Percentiles rank a stretch among this genome's conserved stretches.
These are phyloP conservation scores for Cliona cf. orientalis DNA, from an alignment of 37 sponge, comb jelly and placozoan genomes.

Conservation along the genomic window DNA sequence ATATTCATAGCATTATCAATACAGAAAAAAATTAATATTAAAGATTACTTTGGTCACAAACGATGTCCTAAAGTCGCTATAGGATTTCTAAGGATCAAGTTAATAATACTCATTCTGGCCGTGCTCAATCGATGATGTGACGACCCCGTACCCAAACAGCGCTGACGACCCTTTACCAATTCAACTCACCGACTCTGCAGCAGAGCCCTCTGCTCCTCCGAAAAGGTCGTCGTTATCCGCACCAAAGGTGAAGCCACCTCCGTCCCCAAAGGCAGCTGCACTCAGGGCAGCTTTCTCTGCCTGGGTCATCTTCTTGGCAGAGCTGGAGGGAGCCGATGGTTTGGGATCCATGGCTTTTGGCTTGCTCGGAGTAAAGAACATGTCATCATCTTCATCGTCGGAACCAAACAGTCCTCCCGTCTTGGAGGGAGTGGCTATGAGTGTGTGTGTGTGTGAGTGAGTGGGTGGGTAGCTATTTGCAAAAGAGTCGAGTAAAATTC, in stretches of 20 bases:
- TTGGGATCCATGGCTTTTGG: background rate
- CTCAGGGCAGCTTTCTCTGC: constrained; percentile 55
- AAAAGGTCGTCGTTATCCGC: constrained; percentile 65
- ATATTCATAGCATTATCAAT: too few species aligned
- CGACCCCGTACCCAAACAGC: too few species aligned
- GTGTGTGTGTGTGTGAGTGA: background rate
- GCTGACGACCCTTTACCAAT: background rate
- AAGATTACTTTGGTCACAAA: too few species aligned
- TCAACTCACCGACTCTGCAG: constrained; percentile 2
- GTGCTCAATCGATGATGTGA: background rate
- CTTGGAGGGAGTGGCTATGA: constrained; percentile 10
- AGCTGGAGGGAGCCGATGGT: background rate
- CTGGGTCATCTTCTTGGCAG: constrained; percentile 31
- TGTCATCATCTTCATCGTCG: constrained; percentile 69
- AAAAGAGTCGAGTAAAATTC: background rate
- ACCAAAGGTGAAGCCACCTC: constrained; percentile 10
- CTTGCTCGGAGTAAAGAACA: constrained; percentile 48
- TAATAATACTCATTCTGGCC: background rate
- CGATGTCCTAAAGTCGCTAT: too few species aligned
- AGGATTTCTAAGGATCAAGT: too few species aligned
- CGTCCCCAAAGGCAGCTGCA: constrained; percentile 54
- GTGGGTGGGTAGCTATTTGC: background rate
- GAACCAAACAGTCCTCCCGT: constrained; percentile 59
- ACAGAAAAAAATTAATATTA: too few species aligned
- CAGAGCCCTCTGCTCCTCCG: background rate